Evolutionary conservation across 1,140 invertebrate species (phyloP).

Genomic region (Harpegnathos saltator): DNA sequence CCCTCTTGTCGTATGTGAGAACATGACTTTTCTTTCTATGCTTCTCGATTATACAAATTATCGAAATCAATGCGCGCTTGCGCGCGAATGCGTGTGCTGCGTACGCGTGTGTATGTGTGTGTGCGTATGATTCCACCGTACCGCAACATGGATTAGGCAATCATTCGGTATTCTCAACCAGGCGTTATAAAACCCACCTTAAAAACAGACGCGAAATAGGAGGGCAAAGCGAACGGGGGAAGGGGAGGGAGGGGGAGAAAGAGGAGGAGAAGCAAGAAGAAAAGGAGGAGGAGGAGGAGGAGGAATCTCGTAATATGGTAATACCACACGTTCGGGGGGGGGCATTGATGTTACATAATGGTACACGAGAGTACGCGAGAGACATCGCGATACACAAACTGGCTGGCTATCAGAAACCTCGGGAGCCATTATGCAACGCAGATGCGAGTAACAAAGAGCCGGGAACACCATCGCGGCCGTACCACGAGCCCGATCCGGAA

Average conservation of each 20-base stretch:
- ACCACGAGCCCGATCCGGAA: slow-evolving; percentile 17
- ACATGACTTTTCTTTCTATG: not conserved
- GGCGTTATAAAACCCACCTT: slow-evolving; percentile 58
- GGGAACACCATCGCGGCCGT: slow-evolving; percentile 51
- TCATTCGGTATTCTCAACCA: slow-evolving; percentile 50
- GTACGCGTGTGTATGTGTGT: no score
- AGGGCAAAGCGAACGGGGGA: not conserved
- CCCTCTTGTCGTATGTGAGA: not conserved
- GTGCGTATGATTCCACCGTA: slow-evolving; percentile 10
- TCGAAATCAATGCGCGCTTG: not conserved
- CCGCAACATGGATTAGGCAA: slow-evolving; percentile 38
- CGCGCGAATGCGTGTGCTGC: no score
- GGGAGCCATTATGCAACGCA: slow-evolving; percentile 70
- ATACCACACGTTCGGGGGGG: slow-evolving; percentile 65
- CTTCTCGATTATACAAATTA: slow-evolving; percentile 5
- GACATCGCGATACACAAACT: slow-evolving; percentile 74
- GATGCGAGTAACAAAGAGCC: slow-evolving; percentile 66
- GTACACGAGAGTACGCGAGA: slow-evolving; percentile 65
- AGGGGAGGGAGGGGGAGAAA: slow-evolving; percentile 2
- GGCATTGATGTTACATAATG: slow-evolving; percentile 69
- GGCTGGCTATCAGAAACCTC: slow-evolving; percentile 72
- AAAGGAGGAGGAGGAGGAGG: slow-evolving; percentile 15
- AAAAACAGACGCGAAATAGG: slow-evolving; percentile 34
- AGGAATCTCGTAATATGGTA: slow-evolving; percentile 70
- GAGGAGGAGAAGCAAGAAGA: not conserved